Conservation (phyloP, 2,888 invertebrate genomes). For the Hesperia comma region DNA sequence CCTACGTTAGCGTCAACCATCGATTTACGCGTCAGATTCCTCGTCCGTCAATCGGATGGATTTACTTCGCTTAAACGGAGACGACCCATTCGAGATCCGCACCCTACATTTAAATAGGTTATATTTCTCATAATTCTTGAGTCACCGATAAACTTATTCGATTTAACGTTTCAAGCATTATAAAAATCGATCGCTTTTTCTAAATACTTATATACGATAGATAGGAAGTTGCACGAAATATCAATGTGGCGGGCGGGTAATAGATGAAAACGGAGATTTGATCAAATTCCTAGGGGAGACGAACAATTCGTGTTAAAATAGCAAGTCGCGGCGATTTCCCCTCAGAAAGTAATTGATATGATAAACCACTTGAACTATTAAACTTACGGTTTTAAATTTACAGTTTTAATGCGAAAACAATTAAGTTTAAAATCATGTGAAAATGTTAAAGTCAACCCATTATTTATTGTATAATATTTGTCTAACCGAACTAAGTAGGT, state of each 20-base stretch:
- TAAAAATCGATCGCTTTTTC: background rate
- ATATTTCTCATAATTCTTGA: slow-evolving; percentile 9
- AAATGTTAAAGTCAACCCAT: no score
- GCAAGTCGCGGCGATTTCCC: no score
- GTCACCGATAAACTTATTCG: slow-evolving; percentile 11
- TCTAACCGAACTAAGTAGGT: background rate
- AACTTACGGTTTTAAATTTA: no score
- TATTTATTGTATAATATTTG: background rate
- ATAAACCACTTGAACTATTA: no score
- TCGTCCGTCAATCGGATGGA: slow-evolving; percentile 2
- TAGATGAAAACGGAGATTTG: no score
- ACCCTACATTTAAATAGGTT: slow-evolving; percentile 12
- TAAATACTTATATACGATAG: no score
- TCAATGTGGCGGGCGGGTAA: no score
- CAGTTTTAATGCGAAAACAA: background rate
- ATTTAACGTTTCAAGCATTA: slow-evolving; percentile 15
- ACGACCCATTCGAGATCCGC: slow-evolving; percentile 11
- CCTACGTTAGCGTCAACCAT: background rate
- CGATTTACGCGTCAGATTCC: background rate
- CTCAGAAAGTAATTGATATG: no score
- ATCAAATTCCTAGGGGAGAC: no score
- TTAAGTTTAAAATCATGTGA: no score
- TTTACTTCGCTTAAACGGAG: slow-evolving; percentile 12
- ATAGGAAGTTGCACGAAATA: no score
- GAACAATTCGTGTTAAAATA: no score